These are phyloP conservation scores for Drosophila kepulauana DNA, from an alignment of 1,140 invertebrate species.

Conservation along the genomic window DNA sequence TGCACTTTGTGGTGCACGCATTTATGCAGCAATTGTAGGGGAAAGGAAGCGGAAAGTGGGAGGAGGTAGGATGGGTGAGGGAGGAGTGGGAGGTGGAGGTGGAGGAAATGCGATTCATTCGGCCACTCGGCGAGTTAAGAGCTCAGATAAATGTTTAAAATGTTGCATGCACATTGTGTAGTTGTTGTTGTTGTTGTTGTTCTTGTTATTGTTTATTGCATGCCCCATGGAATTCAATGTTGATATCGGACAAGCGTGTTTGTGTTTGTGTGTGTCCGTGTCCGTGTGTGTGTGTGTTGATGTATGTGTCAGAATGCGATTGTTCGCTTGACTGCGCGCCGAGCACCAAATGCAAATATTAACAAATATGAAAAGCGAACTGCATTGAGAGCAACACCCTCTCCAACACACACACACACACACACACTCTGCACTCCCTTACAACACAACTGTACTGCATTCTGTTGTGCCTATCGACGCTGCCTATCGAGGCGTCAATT, in stretches of 20 bases:
- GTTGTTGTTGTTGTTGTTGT: conserved; percentile 17
- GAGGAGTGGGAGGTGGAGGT: not conserved
- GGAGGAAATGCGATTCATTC: conserved; percentile 12
- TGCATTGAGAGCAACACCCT: not conserved
- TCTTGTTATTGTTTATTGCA: conserved; percentile 28
- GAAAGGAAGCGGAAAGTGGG: not conserved
- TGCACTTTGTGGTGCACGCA: conserved; percentile 23
- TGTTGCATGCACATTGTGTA: conserved; percentile 31
- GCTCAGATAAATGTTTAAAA: conserved; percentile 65
- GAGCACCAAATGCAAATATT: conserved; percentile 74
- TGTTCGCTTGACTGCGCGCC: conserved; percentile 59
- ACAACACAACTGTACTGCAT: too few relatives aligned
- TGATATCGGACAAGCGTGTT: not conserved
- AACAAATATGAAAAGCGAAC: conserved; percentile 68
- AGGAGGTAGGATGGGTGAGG: too few relatives aligned
- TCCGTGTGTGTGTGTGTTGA: conserved; percentile 12
- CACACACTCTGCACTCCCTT: too few relatives aligned
- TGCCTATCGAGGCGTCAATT: not conserved
- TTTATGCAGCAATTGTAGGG: not conserved
- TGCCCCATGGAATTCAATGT: conserved; percentile 18
- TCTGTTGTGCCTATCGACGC: not conserved
- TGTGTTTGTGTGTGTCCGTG: not conserved
- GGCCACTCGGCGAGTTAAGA: conserved; percentile 44
- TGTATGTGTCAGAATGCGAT: conserved; percentile 53
- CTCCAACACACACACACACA: too few relatives aligned